Evolutionary conservation across 2,888 invertebrate genomes (phyloP), one percentile per base, ranked within the genome.

Genomic region (Cheilosia vulpina): DNA sequence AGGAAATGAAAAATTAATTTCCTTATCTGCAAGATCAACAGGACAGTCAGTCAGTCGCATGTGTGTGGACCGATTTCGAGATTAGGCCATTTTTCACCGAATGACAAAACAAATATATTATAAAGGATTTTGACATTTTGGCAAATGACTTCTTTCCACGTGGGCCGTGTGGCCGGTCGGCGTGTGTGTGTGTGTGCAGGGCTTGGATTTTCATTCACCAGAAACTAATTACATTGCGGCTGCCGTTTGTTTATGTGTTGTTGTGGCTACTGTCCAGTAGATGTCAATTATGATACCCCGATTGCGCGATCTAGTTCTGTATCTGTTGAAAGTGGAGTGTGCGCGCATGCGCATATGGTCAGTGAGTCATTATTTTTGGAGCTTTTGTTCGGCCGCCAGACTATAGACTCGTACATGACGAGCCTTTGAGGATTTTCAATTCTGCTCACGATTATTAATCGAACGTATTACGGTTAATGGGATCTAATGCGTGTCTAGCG

Each of bases 91-190:
- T 87, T 79, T 85, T 87, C 73, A 87, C 75, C 57, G 66, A 84
- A 87, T 87, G 87, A 87, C 87, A 87, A 79, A 75, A 78, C 84
- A 82, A 87, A 87, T 87, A 73, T 87, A 79, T 87, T 87, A 87
- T 87, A 87, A 81, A 81, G 57, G 85, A 84, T 85, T 87, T 85
- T 87, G 87, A 87, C 87, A 73, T 82, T 82, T 87, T 87, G 87
- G 87, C 87, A 87, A 87, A 79, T 85, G 85, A 68, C 76, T 81
- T 68, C 81, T 62, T 81, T 85, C 72, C 81, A 80, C 81, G 80
- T 85, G 84, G 77, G 76, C 47, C 55, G 66, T 38, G 38, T 1
- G 38, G 13, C 9, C 31, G 31, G 31, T 31, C 31, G 2, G 13
- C 13, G 13, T 2, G 11, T 34, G 34, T 34, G 41, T 41, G 68